phyloP scores from a whole-genome alignment of 64 coral and sea anemone genomes.

The Montipora foliosa region DNA sequence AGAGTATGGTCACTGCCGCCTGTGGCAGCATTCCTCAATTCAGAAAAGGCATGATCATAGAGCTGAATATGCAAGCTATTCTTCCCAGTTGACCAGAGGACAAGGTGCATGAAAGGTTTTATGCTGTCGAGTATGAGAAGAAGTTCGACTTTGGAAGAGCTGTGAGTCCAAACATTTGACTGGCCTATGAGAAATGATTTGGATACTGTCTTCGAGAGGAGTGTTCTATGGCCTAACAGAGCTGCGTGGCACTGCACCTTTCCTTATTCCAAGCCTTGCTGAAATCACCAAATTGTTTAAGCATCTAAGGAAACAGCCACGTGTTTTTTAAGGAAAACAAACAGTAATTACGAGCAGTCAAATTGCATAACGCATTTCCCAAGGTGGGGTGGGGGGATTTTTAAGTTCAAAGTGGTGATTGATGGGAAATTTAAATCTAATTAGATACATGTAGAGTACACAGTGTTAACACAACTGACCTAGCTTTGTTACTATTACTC shows the following conservation, averaged over 20 bases:
- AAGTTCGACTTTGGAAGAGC: background rate
- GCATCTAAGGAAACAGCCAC: slow-evolving; percentile 1
- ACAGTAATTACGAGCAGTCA: background rate
- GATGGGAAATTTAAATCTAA: too few relatives aligned
- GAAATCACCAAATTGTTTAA: slow-evolving; percentile 8
- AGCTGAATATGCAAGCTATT: background rate
- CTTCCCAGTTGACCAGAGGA: background rate
- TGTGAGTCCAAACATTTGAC: background rate
- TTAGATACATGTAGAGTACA: too few relatives aligned
- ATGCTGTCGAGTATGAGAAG: slow-evolving; percentile 14
- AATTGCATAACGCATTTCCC: background rate
- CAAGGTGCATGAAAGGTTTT: background rate
- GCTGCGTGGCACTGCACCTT: background rate
- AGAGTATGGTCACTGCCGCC: background rate
- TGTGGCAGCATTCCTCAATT: background rate
- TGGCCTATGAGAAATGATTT: background rate
- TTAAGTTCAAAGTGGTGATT: too few relatives aligned
- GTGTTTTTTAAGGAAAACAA: background rate
- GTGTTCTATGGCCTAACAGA: background rate
- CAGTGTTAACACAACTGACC: too few relatives aligned
- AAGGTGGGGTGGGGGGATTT: background rate
- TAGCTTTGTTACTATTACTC: too few relatives aligned
- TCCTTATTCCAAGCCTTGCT: slow-evolving; percentile 1
- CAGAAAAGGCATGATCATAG: slow-evolving; percentile 2
- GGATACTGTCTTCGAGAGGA: slow-evolving; percentile 3